Evolutionary conservation across 2,888 invertebrate genomes (phyloP).

Genomic region (Lithophane ornitopus): DNA sequence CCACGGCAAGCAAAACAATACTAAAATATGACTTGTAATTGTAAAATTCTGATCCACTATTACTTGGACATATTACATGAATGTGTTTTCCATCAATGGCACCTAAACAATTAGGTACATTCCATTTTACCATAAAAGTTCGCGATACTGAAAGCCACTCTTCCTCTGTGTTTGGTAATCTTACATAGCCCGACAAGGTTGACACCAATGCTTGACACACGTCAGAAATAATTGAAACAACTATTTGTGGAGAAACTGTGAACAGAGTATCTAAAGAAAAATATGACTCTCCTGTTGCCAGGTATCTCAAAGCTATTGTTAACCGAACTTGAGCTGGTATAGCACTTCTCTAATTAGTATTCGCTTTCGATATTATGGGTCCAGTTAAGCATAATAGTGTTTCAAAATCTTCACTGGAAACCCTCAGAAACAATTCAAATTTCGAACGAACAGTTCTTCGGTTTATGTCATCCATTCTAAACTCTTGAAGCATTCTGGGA

Average conservation of each 20-base stretch:
- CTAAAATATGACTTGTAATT: background rate
- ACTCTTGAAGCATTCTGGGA: no score
- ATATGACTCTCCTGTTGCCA: slow-evolving; percentile 3
- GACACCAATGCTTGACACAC: background rate
- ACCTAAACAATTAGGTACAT: no score
- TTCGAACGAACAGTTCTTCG: no score
- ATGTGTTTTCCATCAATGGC: no score
- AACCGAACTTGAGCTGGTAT: background rate
- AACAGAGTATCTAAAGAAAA: slow-evolving; percentile 1
- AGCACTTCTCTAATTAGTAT: background rate
- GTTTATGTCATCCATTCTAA: no score
- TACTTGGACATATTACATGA: background rate
- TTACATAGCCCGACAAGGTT: background rate
- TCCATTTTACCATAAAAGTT: no score
- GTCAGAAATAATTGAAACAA: background rate
- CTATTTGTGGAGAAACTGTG: background rate
- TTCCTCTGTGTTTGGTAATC: background rate
- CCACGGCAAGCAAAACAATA: slow-evolving; percentile 1
- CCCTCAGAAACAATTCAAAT: no score
- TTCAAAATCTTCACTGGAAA: no score
- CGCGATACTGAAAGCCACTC: background rate
- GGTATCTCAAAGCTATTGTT: slow-evolving; percentile 4
- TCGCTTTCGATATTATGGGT: no score
- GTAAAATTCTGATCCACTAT: background rate
- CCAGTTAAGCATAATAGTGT: no score